Conservation (phyloP, 2,113 vertebrate genomes). For the Ranitomeya imitator region DNA sequence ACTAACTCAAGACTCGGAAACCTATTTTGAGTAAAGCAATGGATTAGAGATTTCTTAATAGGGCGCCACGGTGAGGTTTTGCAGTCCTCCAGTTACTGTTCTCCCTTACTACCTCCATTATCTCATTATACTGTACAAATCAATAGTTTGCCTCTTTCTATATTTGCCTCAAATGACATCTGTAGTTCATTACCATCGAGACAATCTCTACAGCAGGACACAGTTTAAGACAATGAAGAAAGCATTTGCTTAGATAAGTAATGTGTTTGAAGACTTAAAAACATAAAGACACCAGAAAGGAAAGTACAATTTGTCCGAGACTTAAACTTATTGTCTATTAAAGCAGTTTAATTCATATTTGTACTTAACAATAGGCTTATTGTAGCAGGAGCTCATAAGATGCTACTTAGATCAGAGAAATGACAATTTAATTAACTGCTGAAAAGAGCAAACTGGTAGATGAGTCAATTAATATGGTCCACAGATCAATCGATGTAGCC, state of each 20-base stretch:
- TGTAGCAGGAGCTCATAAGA: background rate
- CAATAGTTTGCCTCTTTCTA: constrained; percentile 56
- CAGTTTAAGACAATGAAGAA: background rate
- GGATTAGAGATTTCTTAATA: constrained; percentile 7
- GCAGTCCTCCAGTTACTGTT: background rate
- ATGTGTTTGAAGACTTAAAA: background rate
- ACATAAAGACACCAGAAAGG: background rate
- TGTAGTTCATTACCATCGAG: background rate
- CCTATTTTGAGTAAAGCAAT: constrained; percentile 41
- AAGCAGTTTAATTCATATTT: background rate
- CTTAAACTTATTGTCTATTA: background rate
- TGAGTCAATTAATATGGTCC: background rate
- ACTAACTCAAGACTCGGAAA: constrained; percentile 35
- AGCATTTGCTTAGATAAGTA: background rate
- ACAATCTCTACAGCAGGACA: background rate
- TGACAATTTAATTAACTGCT: background rate
- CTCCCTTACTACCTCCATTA: constrained; percentile 20
- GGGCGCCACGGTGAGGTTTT: constrained; percentile 31
- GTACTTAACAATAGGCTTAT: background rate
- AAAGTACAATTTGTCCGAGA: background rate
- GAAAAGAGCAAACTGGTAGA: background rate
- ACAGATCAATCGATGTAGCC: background rate
- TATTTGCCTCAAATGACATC: constrained; percentile 19
- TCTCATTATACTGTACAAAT: constrained; percentile 63
- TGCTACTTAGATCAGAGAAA: background rate